These are phyloP conservation scores for Germaria angustata DNA, from an alignment of 2,888 invertebrate genomes.

Conservation along the genomic window DNA sequence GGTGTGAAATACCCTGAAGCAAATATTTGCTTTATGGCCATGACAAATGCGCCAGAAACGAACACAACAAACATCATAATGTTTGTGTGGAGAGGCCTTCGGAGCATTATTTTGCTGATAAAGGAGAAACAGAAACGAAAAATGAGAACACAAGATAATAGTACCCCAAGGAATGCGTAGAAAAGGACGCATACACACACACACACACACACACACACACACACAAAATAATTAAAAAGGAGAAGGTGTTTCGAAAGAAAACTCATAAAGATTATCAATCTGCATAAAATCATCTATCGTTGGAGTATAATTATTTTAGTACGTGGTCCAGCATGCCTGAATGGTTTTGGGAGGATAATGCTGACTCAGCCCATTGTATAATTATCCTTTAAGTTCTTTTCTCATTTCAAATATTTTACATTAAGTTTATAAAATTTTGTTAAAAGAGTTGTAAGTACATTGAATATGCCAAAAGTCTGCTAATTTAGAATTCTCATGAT, in stretches of 20 bases:
- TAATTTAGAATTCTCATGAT: too few relatives aligned
- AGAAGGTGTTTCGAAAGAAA: not conserved
- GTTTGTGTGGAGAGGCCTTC: conserved; percentile 44
- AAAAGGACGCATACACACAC: conserved; percentile 4
- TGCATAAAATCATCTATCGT: not conserved
- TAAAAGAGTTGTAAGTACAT: too few relatives aligned
- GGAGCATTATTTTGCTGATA: conserved; percentile 53
- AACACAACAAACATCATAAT: conserved; percentile 27
- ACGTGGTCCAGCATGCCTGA: not conserved
- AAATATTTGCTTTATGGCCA: conserved; percentile 53
- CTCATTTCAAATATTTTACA: too few relatives aligned
- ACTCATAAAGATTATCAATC: not conserved
- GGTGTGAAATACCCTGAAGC: conserved; percentile 38
- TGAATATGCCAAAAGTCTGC: too few relatives aligned
- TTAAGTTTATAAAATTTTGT: too few relatives aligned
- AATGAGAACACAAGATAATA: not conserved
- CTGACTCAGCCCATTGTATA: too few relatives aligned
- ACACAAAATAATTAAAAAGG: not conserved
- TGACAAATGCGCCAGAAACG: conserved; percentile 33
- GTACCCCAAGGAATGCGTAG: conserved; percentile 47
- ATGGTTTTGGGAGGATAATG: too few relatives aligned
- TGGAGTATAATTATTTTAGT: not conserved
- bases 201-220: not conserved
- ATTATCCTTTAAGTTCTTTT: too few relatives aligned
- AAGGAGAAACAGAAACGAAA: not conserved